A percentile compares a stretch with the other conserved stretches of the same genome.
Conservation (phyloP, 2,888 invertebrate genomes). For the Drosophila neonasuta region DNA sequence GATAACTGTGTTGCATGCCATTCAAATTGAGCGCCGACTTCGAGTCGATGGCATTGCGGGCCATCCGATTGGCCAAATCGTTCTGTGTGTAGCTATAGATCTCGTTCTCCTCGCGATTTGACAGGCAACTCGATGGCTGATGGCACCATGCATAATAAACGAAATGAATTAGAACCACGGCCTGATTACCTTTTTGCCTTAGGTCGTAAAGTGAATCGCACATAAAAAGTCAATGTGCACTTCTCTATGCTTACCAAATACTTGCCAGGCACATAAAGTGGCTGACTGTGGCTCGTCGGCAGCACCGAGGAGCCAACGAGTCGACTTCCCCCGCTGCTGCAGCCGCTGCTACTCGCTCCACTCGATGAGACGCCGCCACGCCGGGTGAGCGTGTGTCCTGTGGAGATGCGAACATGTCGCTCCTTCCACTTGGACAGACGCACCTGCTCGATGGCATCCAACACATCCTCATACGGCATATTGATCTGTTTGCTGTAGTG, state of each 20-base stretch:
- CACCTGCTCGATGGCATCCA: constrained; percentile 92
- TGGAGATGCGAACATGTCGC: constrained; percentile 82
- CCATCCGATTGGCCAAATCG: constrained; percentile 91
- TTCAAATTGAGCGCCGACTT: constrained; percentile 85
- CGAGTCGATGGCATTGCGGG: constrained; percentile 83
- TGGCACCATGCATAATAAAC: constrained; percentile 61
- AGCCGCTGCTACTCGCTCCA: constrained; percentile 40
- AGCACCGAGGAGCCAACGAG: constrained; percentile 83
- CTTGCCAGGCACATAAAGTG: constrained; percentile 95
- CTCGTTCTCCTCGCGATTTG: constrained; percentile 95
- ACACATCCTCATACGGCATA: constrained; percentile 93
- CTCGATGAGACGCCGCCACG: constrained; percentile 47
- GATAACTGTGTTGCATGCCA: constrained; percentile 82
- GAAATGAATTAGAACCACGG: constrained; percentile 64
- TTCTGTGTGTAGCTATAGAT: constrained; percentile 94
- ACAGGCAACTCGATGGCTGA: constrained; percentile 94
- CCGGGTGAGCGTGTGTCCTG: constrained; percentile 80
- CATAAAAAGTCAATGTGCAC: constrained; percentile 65
- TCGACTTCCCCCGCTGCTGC: constrained; percentile 67
- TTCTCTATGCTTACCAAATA: constrained; percentile 88
- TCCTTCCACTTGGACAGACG: constrained; percentile 84
- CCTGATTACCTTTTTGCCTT: constrained; percentile 56
- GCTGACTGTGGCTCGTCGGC: constrained; percentile 91
- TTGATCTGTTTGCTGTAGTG: constrained; percentile 93
- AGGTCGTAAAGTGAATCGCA: constrained; percentile 53